These are phyloP conservation scores for Geodia barretti DNA, from an alignment of 37 sponge, comb jelly and placozoan genomes.

Conservation along the genomic window DNA sequence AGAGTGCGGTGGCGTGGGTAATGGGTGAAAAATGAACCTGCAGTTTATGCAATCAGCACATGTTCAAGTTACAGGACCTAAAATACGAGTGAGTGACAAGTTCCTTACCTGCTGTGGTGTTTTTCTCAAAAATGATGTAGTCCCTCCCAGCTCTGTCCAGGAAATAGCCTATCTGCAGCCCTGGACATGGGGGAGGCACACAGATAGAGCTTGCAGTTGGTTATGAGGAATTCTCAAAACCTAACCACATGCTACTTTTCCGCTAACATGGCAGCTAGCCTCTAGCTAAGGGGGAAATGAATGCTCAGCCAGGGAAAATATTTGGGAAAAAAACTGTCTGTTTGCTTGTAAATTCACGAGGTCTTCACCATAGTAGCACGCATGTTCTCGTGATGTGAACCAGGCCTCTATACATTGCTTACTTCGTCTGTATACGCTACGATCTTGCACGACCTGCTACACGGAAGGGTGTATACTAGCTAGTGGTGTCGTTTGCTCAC, in stretches of 20 bases:
- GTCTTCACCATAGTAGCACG: too few species aligned
- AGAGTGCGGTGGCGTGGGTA: conserved; percentile 90
- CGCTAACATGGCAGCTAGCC: too few species aligned
- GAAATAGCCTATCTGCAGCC: conserved; percentile 91
- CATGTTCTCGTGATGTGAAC: too few species aligned
- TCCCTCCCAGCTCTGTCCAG: conserved; percentile 76
- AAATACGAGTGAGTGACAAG: background rate
- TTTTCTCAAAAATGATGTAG: conserved; percentile 88
- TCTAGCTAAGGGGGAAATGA: too few species aligned
- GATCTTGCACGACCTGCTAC: too few species aligned
- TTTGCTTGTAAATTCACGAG: too few species aligned
- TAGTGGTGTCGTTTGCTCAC: conserved; percentile 22
- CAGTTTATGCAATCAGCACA: background rate
- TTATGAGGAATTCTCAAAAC: background rate
- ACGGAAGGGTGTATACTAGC: too few species aligned
- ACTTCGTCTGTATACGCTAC: too few species aligned
- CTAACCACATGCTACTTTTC: background rate
- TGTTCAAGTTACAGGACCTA: background rate
- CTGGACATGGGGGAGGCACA: conserved; percentile 10
- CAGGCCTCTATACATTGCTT: too few species aligned
- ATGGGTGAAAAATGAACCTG: conserved; percentile 83
- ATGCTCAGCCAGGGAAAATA: background rate
- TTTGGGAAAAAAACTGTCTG: too few species aligned
- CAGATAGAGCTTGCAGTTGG: background rate
- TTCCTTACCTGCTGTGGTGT: conserved; percentile 70